Base-by-base conservation (phyloP, 2,113 vertebrate species). In the Aspiorhynchus laticeps region DNA sequence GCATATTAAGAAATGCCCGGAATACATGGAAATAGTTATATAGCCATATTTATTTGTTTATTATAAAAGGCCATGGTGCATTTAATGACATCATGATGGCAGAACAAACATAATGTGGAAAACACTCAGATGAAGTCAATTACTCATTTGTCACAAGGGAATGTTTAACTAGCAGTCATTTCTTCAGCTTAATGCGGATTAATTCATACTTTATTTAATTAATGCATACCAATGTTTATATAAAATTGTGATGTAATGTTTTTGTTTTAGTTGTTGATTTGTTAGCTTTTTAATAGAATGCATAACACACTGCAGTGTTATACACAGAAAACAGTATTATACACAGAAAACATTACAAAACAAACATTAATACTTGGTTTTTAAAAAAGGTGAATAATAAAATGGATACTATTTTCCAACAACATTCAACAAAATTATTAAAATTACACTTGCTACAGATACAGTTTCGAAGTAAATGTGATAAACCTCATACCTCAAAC, bases 181-280 rank as follows among this genome's bases (percentile, higher is more conserved):
- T 81, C 24, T 81, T 63, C 1, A 15, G 56, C 21, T 43, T 28
- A 65, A 28, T 65, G 36, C 12, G 9, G 31, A 80, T 21, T 2
- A n/a, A 41, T 41, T 28, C 3, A 63, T 63, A n/a, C 6, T 80
- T 41, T 3, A 43, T 63, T 75, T 46, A 75, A 75, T 43, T 75
- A 46, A 26, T 28, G 46, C 75, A 51, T 28, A 28, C 36, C 5
- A 15, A 48, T 51, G n/a, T 53, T 77, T 77, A 53, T 77, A 51
- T 77, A 77, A 59, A 19, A n/a, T 38, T 12, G 21, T 80, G 53
- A n/a, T 59, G 78, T 80, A 61, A 59, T 80, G 78, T 61, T 77
- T 28, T 51, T 19, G 26, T 77, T 31, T 77, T 26, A 48, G 43
- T 38, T 71, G 12, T 7, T 21, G 19, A 74, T 41, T 19, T 9